Evolutionary conservation across 64 coral and sea anemone species (phyloP).

Genomic region (Actinia equina): DNA sequence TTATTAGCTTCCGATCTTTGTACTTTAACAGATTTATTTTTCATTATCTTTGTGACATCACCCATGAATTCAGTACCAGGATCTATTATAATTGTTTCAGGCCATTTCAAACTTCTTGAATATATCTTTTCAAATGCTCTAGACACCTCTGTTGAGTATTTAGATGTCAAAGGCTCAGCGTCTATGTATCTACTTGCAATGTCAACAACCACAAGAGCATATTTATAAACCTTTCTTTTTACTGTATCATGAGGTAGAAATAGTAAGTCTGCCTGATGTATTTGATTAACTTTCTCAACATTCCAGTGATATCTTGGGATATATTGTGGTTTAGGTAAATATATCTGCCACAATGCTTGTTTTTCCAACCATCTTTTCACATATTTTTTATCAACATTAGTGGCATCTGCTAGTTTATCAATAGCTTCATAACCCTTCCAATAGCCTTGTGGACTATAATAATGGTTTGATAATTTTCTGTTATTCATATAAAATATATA

Average conservation of each 20-base stretch:
- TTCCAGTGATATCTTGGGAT: too few species aligned
- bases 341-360: too few species aligned
- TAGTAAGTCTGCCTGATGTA: too few species aligned
- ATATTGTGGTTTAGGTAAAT: too few species aligned
- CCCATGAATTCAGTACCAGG: slow-evolving; percentile 43
- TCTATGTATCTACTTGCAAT: slow-evolving; percentile 25
- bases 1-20: slow-evolving; percentile 36
- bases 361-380: not conserved
- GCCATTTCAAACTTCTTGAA: not conserved
- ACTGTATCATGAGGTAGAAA: not conserved
- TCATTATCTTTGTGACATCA: slow-evolving; percentile 37
- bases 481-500: not conserved
- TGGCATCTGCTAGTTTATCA: slow-evolving; percentile 19
- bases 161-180: slow-evolving; percentile 18
- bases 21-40: slow-evolving; percentile 15
- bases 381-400: not conserved
- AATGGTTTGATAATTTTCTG: not conserved
- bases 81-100: slow-evolving; percentile 6
- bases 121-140: slow-evolving; percentile 45
- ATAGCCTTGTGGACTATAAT: too few species aligned
- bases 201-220: slow-evolving; percentile 11
- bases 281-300: too few species aligned
- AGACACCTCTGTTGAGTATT: not conserved
- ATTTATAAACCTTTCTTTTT: not conserved
- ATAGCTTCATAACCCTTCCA: slow-evolving; percentile 16